Base-by-base conservation (phyloP, 2,888 invertebrate genomes). In the Idaea dimidiata region DNA sequence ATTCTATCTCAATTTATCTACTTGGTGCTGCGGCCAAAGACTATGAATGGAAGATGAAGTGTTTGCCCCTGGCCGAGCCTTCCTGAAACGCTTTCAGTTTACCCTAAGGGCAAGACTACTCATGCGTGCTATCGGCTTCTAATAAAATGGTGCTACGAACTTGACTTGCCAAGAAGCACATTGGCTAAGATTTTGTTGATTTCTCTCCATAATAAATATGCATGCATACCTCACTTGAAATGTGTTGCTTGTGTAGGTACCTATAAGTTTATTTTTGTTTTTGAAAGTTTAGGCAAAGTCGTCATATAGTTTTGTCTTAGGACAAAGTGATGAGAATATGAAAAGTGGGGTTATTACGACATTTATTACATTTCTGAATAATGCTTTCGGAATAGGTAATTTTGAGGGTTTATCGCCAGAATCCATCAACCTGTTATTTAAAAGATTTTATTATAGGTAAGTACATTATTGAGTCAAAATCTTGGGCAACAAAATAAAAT, bases 31-130 rank as follows among this genome's bases (percentile, higher is more conserved):
- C 62, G 61, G 61, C 66, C 57, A 65, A 65, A 60, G 56, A 66
- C 66, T 67, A 67, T 72, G 72, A 71, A 72, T 72, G 65, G 69
- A 63, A 65, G 67, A 68, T 72, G 72, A 72, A 72, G 69, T 72
- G 71, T 70, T 70, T 68, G 67, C 68, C 59, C 53, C 33, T 16
- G 43, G 53, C 17, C 17, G 43, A 54, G 53, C n/a, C 31, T 67
- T 62, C 61, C 62, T 16, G 58, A 62, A 67, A 58, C 59, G 62
- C 61, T 43, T 60, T 57, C 59, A 58, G 57, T 65, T 68, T 65
- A 65, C 61, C 65, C 66, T 56, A 54, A 59, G 63, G 65, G 57
- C 59, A 59, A 43, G 59, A 66, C 63, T 61, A 64, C 60, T 66
- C 60, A 61, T 32, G 64, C 60, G 66, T 64, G 67, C 58, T 68